Evolutionary conservation across 2,113 vertebrate genomes (phyloP), one percentile per base, ranked within the genome.

Genomic region (Cyanocitta stelleri): DNA sequence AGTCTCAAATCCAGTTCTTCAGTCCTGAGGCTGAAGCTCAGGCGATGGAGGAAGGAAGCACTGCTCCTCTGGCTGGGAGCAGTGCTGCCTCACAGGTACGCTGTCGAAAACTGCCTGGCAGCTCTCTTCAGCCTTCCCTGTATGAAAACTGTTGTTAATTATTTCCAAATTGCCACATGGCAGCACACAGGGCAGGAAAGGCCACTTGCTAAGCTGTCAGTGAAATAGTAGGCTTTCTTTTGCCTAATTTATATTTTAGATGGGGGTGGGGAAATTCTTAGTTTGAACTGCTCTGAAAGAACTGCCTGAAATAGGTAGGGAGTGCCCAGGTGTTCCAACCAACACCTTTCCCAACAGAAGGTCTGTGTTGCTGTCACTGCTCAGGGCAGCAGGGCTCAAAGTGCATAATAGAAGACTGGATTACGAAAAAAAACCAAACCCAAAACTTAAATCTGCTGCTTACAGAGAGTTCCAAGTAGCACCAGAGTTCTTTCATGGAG

Each of bases 21-120:
- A 2, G 2, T 19, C 23, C 27, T 33, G 90, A 48, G 41, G 77
- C 8, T 56, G 81, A 16, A 41, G 54, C n/a, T 19, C 5, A 37
- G 78, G n/a, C 0, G 1, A 1, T 21, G 58, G 43, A 79, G 63
- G 44, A 68, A 11, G 76, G 44, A 68, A 13, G 76, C 1, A 0
- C 52, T 1, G 2, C 54, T 76, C 29, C 41, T 29, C 43, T 35
- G 29, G 59, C 55, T 58, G 51, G 22, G 67, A 59, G 62, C 23
- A 10, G 49, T 9, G 73, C 62, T 64, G 17, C 72, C 79, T 78
- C 33, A 1, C 46, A 48, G 68, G 80, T 71, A 26, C 2, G 1
- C 37, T 58, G 43, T 33, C 49, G 52, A 61, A 46, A 68, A 16
- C 46, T 37, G 32, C 30, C 27, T 41, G 52, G 59, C 24, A 9